Evolutionary conservation across 2,113 vertebrate genomes (phyloP).

Genomic region (Calyptommatus sinebrachiatus): DNA sequence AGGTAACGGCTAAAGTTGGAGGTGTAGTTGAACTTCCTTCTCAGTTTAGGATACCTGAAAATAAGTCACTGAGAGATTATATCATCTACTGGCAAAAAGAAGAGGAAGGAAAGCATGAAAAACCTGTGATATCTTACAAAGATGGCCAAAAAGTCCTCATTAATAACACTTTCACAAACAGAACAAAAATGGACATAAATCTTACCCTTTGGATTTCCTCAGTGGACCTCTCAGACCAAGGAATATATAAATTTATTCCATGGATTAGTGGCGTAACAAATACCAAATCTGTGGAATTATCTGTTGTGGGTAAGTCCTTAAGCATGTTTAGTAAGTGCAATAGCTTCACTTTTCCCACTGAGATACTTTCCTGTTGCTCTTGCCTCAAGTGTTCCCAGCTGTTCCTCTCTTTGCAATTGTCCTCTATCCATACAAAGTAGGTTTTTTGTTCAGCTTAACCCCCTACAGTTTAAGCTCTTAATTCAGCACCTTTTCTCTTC

Average conservation of each 20-base stretch:
- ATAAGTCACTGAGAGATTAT: not conserved
- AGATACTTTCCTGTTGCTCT: no score
- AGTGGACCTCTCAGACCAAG: constrained; percentile 52
- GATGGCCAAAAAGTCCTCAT: not conserved
- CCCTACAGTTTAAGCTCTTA: no score
- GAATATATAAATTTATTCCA: constrained; percentile 61
- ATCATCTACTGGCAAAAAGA: constrained; percentile 72
- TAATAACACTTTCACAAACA: not conserved
- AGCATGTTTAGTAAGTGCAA: not conserved
- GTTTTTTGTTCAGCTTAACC: no score
- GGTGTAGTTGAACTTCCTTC: constrained; percentile 58
- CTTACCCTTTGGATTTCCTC: constrained; percentile 56
- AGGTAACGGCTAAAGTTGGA: constrained; percentile 44
- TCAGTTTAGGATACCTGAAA: constrained; percentile 29
- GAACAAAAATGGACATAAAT: constrained; percentile 48
- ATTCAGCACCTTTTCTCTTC: no score
- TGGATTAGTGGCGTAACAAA: fast-evolving
- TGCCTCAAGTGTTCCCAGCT: no score
- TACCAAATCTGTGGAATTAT: not conserved
- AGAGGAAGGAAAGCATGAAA: fast-evolving
- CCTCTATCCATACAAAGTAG: no score
- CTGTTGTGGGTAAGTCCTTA: constrained; percentile 64
- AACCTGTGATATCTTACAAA: constrained; percentile 42
- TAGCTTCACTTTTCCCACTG: not conserved
- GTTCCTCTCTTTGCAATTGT: no score